A percentile compares a stretch with the other conserved stretches of the same genome.
These are phyloP conservation scores for Phorcus lineatus DNA, from an alignment of 2,888 invertebrate species.

Conservation along the genomic window DNA sequence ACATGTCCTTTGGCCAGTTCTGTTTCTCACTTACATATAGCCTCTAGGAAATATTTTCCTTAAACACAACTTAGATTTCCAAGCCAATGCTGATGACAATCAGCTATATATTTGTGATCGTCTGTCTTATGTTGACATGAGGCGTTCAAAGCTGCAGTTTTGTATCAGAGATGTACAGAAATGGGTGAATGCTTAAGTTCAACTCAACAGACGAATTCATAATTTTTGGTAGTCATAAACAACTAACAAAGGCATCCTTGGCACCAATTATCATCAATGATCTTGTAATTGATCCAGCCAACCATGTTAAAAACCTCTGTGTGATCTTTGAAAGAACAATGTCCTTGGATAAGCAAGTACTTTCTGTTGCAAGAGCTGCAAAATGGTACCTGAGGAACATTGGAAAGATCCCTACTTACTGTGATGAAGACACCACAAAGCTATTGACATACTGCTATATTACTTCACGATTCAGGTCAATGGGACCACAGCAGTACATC, in stretches of 20 bases:
- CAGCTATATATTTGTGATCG: no score
- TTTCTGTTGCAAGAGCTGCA: neutral
- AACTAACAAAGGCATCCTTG: neutral
- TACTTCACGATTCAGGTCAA: no score
- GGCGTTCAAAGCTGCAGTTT: no score
- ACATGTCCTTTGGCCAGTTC: no score
- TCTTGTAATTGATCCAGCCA: neutral
- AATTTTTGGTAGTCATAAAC: neutral
- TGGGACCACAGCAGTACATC: no score
- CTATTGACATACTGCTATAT: neutral
- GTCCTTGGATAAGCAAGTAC: neutral
- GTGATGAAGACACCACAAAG: neutral
- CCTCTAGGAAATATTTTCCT: no score
- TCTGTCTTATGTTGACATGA: no score
- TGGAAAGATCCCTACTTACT: neutral
- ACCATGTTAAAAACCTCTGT: neutral
- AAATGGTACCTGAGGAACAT: neutral
- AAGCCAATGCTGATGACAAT: no score
- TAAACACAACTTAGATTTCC: no score
- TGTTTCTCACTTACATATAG: no score
- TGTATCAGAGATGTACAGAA: no score
- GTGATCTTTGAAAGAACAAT: neutral
- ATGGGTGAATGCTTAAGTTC: no score
- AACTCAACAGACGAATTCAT: neutral
- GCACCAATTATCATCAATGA: neutral